phyloP scores from a whole-genome alignment of 2,888 invertebrate genomes.

The Prionchulus punctatus region DNA sequence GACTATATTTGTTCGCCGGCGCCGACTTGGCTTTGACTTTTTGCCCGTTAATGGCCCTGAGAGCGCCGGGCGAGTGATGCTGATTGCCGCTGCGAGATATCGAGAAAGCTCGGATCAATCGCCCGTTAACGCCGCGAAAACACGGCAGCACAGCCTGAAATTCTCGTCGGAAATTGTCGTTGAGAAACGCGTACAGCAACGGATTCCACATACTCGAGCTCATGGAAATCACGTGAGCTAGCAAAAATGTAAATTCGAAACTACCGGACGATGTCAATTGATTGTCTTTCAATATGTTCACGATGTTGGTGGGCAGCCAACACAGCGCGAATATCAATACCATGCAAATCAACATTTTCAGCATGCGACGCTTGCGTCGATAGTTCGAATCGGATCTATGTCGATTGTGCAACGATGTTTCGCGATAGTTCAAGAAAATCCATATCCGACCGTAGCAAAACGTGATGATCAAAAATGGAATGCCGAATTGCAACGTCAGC shows the following conservation, averaged over 20 bases:
- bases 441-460: constrained; percentile 87
- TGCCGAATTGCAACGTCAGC: constrained; percentile 71
- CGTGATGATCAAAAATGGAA: constrained; percentile 82
- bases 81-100: too few relatives aligned
- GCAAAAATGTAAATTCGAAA: constrained; percentile 56
- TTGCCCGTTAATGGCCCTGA: too few relatives aligned
- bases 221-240: constrained; percentile 74
- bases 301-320: constrained; percentile 61
- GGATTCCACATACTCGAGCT: constrained; percentile 85
- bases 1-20: too few relatives aligned
- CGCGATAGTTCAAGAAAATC: constrained; percentile 16
- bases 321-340: constrained; percentile 84
- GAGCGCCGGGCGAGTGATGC: too few relatives aligned
- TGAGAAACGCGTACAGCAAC: constrained; percentile 83
- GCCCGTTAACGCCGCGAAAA: constrained; percentile 12
- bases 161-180: constrained; percentile 78
- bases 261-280: background rate
- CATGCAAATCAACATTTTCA: constrained; percentile 94
- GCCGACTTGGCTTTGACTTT: too few relatives aligned
- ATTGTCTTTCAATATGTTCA: constrained; percentile 53
- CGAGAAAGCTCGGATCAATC: background rate
- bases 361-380: constrained; percentile 70
- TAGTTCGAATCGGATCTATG: constrained; percentile 61
- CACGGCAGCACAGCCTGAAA: constrained; percentile 44
- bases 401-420: background rate